These are phyloP conservation scores for Psittacula derbiana DNA, from an alignment of 2,797 vertebrate genomes.

Conservation along the genomic window DNA sequence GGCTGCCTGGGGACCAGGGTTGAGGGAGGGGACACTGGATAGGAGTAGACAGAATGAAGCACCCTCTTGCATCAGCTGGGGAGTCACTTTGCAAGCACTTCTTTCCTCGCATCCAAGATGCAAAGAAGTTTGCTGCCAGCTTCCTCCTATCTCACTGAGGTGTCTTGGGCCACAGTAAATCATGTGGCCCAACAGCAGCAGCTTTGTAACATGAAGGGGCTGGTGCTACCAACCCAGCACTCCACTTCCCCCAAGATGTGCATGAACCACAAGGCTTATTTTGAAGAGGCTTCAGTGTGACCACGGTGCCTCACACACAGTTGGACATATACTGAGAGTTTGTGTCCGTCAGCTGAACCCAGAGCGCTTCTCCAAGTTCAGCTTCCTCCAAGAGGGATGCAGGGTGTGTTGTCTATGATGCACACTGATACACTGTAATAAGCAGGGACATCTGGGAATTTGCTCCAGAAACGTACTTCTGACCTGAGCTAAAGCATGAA, in stretches of 20 bases:
- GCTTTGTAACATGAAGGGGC: accelerated
- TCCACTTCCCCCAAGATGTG: neutral
- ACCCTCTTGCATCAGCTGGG: neutral
- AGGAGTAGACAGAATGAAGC: neutral
- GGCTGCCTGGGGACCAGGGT: neutral
- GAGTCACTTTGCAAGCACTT: neutral
- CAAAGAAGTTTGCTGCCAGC: neutral
- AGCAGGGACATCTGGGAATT: neutral
- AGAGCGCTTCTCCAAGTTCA: accelerated
- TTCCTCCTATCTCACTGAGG: neutral
- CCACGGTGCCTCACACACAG: accelerated
- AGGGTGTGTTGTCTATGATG: neutral
- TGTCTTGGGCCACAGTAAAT: neutral
- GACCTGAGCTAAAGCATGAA: neutral
- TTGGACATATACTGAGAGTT: neutral
- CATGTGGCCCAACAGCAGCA: neutral
- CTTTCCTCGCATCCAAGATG: neutral
- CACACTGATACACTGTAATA: accelerated
- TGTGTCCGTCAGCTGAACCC: accelerated
- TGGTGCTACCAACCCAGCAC: neutral
- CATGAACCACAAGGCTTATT: accelerated
- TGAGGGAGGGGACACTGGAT: accelerated
- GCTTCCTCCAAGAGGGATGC: neutral
- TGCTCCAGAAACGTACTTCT: neutral
- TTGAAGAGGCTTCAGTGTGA: neutral